Evolutionary conservation across 2,888 invertebrate species (phyloP).

Genomic region (Oegoconia quadripuncta): DNA sequence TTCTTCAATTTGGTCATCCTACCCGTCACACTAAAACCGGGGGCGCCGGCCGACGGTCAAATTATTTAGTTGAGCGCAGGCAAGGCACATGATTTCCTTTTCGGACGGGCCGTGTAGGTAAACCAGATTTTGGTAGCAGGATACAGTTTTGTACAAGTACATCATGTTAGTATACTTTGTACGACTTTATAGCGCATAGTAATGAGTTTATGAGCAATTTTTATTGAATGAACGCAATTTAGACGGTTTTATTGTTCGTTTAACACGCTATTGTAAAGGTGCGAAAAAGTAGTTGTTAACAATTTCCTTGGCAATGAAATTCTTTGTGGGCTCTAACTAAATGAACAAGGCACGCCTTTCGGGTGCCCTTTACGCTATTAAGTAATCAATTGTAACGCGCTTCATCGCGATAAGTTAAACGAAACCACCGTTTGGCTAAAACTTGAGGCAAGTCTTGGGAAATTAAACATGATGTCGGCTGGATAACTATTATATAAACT

Average conservation of each 20-base stretch:
- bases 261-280: slow-evolving; percentile 22
- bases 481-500: slow-evolving; percentile 44
- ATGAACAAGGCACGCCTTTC: slow-evolving; percentile 31
- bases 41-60: too few species aligned
- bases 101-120: too few species aligned
- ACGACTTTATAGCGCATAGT: not conserved
- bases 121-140: too few species aligned
- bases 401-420: slow-evolving; percentile 39
- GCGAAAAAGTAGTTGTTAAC: slow-evolving; percentile 25
- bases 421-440: slow-evolving; percentile 23
- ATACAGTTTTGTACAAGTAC: too few species aligned
- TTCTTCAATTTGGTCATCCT: too few species aligned
- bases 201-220: slow-evolving; percentile 16
- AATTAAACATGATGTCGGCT: slow-evolving; percentile 6
- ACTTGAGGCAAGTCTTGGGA: slow-evolving; percentile 23
- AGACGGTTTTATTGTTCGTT: slow-evolving; percentile 27
- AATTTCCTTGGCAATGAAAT: slow-evolving; percentile 27
- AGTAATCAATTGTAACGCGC: slow-evolving; percentile 46
- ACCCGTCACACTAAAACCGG: too few species aligned
- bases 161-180: too few species aligned
- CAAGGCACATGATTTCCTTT: too few species aligned
- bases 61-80: too few species aligned
- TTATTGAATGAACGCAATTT: slow-evolving; percentile 26
- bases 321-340: slow-evolving; percentile 29
- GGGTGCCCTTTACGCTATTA: slow-evolving; percentile 33